phyloP scores from a whole-genome alignment of 2,797 vertebrate genomes.

The Eulemur mongoz region DNA sequence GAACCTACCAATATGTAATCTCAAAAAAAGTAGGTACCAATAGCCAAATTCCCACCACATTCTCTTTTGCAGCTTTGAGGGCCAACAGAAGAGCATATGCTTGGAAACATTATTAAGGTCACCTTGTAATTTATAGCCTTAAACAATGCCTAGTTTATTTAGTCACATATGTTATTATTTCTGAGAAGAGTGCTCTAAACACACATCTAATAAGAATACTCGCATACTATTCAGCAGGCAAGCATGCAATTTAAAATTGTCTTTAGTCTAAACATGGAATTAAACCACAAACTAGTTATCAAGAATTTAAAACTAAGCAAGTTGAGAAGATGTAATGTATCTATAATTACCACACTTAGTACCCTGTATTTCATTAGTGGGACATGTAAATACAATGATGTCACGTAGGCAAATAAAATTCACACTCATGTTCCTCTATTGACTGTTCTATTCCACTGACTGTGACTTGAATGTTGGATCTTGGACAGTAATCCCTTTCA shows the following conservation, averaged over 20 bases:
- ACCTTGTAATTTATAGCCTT: slow-evolving; percentile 41
- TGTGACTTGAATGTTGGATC: neutral
- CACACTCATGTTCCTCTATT: neutral
- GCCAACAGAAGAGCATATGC: neutral
- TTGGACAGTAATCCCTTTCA: neutral
- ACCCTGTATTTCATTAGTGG: slow-evolving; percentile 11
- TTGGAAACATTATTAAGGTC: neutral
- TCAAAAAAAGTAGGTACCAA: neutral
- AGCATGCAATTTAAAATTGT: slow-evolving; percentile 59
- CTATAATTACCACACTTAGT: slow-evolving; percentile 36
- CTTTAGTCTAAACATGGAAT: slow-evolving; percentile 37
- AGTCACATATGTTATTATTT: slow-evolving; percentile 1
- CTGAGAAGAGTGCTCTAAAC: slow-evolving; percentile 32
- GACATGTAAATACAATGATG: neutral
- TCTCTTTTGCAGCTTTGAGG: neutral
- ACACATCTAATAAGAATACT: slow-evolving; percentile 42
- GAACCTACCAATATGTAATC: neutral
- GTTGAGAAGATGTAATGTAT: slow-evolving; percentile 36
- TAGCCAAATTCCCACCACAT: neutral
- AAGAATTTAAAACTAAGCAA: slow-evolving; percentile 31
- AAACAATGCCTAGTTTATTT: neutral
- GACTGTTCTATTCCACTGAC: neutral
- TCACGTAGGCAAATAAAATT: neutral
- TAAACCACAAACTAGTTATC: slow-evolving; percentile 57
- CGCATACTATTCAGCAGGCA: neutral